Evolutionary conservation across 2,113 vertebrate species (phyloP).

Genomic region (Lophura nycthemera): DNA sequence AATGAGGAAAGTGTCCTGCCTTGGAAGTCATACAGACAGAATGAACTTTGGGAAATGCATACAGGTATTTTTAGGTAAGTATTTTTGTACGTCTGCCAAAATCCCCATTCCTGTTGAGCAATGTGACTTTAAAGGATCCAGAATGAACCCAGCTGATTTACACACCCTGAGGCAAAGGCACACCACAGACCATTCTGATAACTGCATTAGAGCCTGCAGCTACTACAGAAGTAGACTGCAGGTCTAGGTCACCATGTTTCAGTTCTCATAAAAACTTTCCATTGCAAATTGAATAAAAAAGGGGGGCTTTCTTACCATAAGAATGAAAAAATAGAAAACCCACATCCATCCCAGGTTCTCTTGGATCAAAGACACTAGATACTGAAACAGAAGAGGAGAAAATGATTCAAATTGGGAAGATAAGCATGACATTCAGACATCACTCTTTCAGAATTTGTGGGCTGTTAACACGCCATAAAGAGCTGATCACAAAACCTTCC

Average conservation of each 20-base stretch:
- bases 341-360: conserved; percentile 90
- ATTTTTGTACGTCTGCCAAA: neutral
- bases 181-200: neutral
- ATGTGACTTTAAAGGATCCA: neutral
- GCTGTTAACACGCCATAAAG: neutral
- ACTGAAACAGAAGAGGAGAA: conserved; percentile 75
- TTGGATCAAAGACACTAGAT: conserved; percentile 93
- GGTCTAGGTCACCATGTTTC: neutral
- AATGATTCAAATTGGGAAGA: neutral
- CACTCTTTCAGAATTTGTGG: neutral
- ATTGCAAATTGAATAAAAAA: neutral
- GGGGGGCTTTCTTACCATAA: conserved; percentile 88
- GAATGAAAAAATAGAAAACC: conserved; percentile 96
- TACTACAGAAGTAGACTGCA: neutral
- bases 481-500: conserved; percentile 27
- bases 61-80: neutral
- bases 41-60: neutral
- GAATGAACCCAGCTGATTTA: neutral
- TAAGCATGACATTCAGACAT: neutral
- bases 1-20: neutral
- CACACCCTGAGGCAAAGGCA: neutral
- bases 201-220: neutral
- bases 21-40: neutral
- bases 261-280: neutral
- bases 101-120: neutral